A percentile compares a stretch with the other conserved stretches of the same genome.
These are phyloP conservation scores for Cynopterus brachyotis DNA, from an alignment of 2,113 vertebrate species.

Conservation along the genomic window DNA sequence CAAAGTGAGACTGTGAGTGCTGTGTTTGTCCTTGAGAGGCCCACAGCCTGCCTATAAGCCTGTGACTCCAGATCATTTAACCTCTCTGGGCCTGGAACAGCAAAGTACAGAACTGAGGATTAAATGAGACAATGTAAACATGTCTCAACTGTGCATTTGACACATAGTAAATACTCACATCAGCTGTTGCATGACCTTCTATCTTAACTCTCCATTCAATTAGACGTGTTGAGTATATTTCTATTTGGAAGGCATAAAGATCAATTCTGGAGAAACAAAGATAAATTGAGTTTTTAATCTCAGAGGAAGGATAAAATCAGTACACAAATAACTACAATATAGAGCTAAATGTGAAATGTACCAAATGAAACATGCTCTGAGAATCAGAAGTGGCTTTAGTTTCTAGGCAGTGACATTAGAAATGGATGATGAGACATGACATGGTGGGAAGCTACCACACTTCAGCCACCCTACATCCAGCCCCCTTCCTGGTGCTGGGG, in stretches of 20 bases:
- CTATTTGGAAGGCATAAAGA: not conserved
- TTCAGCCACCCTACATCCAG: too few relatives aligned
- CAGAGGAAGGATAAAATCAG: not conserved
- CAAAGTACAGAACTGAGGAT: not conserved
- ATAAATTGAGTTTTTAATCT: not conserved
- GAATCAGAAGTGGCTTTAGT: not conserved
- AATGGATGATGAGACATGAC: not conserved
- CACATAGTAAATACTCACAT: not conserved
- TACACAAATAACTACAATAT: not conserved
- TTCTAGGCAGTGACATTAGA: not conserved
- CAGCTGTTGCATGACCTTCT: not conserved
- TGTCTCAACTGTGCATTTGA: not conserved
- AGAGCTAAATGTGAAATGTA: not conserved
- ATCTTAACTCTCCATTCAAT: not conserved
- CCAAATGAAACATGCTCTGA: not conserved
- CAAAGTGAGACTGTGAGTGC: not conserved
- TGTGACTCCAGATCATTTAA: not conserved
- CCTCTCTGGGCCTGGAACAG: not conserved
- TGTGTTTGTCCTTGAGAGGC: not conserved
- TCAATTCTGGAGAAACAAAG: not conserved
- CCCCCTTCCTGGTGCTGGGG: not conserved
- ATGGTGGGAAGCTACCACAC: not conserved
- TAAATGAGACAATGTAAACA: not conserved
- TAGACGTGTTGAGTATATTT: not conserved
- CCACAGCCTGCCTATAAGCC: not conserved